A percentile compares a stretch with the other conserved stretches of the same genome.
Conservation (phyloP, 2,888 invertebrate species). For the Hirtodrosophila trivittata region DNA sequence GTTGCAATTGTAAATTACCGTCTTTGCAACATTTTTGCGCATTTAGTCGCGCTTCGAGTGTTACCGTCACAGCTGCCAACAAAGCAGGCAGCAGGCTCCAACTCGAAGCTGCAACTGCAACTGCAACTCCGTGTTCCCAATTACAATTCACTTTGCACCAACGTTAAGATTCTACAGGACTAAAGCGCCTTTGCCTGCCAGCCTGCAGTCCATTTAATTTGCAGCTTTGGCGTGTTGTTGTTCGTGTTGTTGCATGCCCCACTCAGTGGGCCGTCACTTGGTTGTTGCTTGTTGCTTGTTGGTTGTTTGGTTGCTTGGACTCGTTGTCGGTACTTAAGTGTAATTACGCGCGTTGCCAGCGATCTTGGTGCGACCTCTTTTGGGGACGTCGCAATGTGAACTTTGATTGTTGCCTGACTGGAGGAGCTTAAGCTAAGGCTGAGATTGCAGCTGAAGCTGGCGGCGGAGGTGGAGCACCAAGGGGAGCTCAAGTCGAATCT, state of each 20-base stretch:
- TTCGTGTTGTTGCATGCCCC: slow-evolving; percentile 11
- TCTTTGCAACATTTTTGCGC: slow-evolving; percentile 79
- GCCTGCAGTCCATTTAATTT: slow-evolving; percentile 69
- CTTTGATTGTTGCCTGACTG: slow-evolving; percentile 34
- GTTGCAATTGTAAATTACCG: slow-evolving; percentile 78
- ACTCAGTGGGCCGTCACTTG: slow-evolving; percentile 55
- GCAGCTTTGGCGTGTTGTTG: slow-evolving; percentile 52
- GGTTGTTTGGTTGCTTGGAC: slow-evolving; percentile 30
- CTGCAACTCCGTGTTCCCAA: slow-evolving; percentile 47
- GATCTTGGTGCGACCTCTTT: slow-evolving; percentile 66
- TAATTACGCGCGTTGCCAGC: slow-evolving; percentile 59
- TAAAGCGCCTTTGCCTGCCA: slow-evolving; percentile 57
- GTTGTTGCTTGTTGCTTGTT: too few species aligned
- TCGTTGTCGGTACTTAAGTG: slow-evolving; percentile 70
- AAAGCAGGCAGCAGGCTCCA: slow-evolving; percentile 7
- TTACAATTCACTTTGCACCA: slow-evolving; percentile 78
- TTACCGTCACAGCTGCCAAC: slow-evolving; percentile 70
- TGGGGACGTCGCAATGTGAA: slow-evolving; percentile 54
- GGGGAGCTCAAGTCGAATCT: too few species aligned
- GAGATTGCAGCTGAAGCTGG: neutral
- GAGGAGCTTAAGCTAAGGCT: neutral
- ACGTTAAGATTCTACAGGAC: slow-evolving; percentile 54
- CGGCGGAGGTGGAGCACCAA: too few species aligned
- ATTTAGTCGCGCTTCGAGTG: slow-evolving; percentile 80
- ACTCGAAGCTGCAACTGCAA: slow-evolving; percentile 33